Percentiles rank a stretch among this genome's conserved stretches.
Conservation (phyloP, 2,113 vertebrate species). For the Crotalus viridis region DNA sequence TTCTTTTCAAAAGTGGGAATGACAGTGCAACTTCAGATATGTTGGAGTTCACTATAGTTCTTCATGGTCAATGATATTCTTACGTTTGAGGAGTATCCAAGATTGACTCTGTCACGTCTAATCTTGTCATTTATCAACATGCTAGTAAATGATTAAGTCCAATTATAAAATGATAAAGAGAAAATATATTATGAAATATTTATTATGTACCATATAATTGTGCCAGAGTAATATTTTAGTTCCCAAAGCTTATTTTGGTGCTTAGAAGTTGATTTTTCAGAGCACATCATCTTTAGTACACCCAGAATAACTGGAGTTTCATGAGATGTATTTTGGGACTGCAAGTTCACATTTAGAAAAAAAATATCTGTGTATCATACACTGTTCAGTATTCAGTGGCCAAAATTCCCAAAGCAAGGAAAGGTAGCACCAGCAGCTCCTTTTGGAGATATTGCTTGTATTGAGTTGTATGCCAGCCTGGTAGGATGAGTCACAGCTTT, state of each 20-base stretch:
- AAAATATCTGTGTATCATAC: neutral
- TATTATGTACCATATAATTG: constrained; percentile 5
- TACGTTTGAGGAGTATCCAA: constrained; percentile 24
- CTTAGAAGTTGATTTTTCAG: neutral
- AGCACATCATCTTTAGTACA: neutral
- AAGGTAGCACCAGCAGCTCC: too few relatives aligned
- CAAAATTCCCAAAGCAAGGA: neutral
- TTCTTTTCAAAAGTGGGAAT: constrained; percentile 1
- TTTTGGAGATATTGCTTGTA: neutral
- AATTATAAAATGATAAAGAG: constrained; percentile 44
- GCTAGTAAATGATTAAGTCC: constrained; percentile 42
- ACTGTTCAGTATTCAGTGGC: neutral
- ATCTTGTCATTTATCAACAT: constrained; percentile 43
- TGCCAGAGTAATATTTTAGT: neutral
- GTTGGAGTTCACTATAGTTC: neutral
- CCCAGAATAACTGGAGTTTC: neutral
- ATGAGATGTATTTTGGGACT: neutral
- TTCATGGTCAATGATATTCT: neutral
- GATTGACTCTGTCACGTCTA: constrained; percentile 36
- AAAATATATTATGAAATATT: constrained; percentile 41
- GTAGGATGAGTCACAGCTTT: neutral
- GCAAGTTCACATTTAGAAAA: neutral
- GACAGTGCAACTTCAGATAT: neutral
- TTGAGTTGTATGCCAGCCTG: neutral
- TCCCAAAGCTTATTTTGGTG: rapidly evolving